Evolutionary conservation across 2,888 invertebrate species (phyloP), one percentile per base, ranked within the genome.

Genomic region (Theristus sp.): DNA sequence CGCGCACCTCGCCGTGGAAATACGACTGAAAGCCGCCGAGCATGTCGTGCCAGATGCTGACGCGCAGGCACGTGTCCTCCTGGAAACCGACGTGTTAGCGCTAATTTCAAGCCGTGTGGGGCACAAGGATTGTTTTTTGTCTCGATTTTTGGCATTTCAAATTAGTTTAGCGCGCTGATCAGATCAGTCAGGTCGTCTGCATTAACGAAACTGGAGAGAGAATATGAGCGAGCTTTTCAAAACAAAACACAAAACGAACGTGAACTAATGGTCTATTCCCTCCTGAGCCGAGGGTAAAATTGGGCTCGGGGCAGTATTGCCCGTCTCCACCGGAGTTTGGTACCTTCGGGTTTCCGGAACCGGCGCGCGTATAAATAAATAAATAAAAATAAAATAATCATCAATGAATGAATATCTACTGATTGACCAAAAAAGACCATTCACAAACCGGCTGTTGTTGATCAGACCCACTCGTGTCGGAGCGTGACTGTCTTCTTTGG

Each of bases 1-100:
- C 49, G 1, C 56, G 38, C 27, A 68, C 65, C 63, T 68, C 67
- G 28, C 68, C 68, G 59, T 67, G 67, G 59, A 67, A 67, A 26
- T 66, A 66, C 30, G 63, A 60, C 60, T 66, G 66, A 57, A 67
- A 57, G 38, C 66, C 67, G 57, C 66, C 65, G 30, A 67, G 61
- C 49, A 67, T 56, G 58, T 67, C 67, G 55, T 68, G 67, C 68
- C 67, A 67, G 24, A 68, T 53, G 2, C 53, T 53, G 31, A 61
- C 46, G 22, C 60, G 57, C 31, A 60, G 49, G n/a, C 49, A 49
- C 24, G 49, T 20, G n/a, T 49, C 49, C 49, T 49, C 10, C 20
- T 38, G 10, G 10, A 38, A 13, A 38, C 38, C 38, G 20, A 38
- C 20, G 10, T 13, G 20, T 13, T 38, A 38, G 49, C n/a, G 49